A percentile compares a stretch with the other conserved stretches of the same genome.
Evolutionary conservation across 2,113 vertebrate species (phyloP).

Genomic region (Corapipo altera): DNA sequence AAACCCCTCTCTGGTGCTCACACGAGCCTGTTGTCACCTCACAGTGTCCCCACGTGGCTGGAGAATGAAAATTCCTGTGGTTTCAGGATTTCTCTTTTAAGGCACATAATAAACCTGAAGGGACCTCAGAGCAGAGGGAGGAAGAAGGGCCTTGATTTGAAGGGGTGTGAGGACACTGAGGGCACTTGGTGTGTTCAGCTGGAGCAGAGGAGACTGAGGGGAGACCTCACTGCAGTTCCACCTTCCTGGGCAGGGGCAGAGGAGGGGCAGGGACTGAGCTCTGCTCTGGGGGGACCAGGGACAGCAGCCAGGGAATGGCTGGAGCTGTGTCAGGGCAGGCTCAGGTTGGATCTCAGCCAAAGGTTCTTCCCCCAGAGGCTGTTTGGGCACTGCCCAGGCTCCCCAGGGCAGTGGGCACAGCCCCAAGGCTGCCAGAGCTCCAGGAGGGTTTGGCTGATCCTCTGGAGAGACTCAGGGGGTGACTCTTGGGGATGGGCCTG

Average conservation of each 20-base stretch:
- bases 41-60: fast-evolving
- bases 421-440: neutral
- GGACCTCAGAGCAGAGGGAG: neutral
- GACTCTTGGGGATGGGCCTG: neutral
- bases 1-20: fast-evolving
- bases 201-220: neutral
- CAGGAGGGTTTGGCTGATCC: neutral
- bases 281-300: neutral
- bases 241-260: neutral
- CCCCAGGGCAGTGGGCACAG: neutral
- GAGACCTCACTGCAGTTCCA: neutral
- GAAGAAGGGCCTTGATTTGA: neutral
- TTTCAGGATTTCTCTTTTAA: neutral
- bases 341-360: neutral
- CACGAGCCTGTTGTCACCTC: neutral
- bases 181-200: neutral
- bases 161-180: neutral
- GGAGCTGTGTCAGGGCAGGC: neutral
- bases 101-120: neutral
- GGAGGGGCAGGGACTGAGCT: neutral
- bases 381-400: neutral
- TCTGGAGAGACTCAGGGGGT: neutral
- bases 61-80: fast-evolving
- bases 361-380: neutral
- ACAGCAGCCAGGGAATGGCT: neutral